These are phyloP conservation scores for Erebia aethiops DNA, from an alignment of 2,888 invertebrate genomes.

Conservation along the genomic window DNA sequence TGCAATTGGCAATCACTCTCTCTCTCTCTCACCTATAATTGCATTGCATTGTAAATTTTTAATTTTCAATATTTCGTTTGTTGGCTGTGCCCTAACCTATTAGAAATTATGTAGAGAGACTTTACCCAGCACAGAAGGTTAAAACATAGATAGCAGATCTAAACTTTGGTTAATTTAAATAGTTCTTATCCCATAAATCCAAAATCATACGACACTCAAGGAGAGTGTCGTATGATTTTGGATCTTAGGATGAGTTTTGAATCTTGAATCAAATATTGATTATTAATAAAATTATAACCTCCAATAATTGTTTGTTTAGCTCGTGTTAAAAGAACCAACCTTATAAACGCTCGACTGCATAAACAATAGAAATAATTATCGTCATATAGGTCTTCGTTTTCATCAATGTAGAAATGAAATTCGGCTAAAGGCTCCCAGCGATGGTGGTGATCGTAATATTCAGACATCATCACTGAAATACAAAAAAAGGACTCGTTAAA, in stretches of 20 bases:
- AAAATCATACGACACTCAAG: neutral
- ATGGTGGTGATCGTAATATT: slow-evolving; percentile 70
- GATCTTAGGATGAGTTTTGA: neutral
- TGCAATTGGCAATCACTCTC: no score
- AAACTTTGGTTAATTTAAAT: neutral
- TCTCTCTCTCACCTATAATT: no score
- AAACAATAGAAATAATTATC: slow-evolving; percentile 85
- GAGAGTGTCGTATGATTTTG: no score
- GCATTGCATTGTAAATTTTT: no score
- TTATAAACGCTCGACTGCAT: slow-evolving; percentile 87
- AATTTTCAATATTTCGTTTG: no score
- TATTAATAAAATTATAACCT: slow-evolving; percentile 1
- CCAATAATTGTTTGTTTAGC: neutral
- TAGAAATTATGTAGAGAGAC: no score
- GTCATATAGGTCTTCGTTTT: slow-evolving; percentile 60
- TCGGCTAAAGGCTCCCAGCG: slow-evolving; percentile 88
- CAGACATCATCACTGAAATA: slow-evolving; percentile 63
- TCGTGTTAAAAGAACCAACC: slow-evolving; percentile 61
- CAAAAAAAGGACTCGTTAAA: neutral
- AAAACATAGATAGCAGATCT: no score
- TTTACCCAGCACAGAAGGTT: no score
- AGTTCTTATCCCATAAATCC: neutral
- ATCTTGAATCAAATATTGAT: slow-evolving; percentile 9
- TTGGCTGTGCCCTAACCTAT: no score
- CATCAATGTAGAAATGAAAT: slow-evolving; percentile 77